Percentiles rank a stretch among this genome's conserved stretches.
Evolutionary conservation across 2,797 vertebrate species (phyloP).

Genomic region (Cuniculus paca): DNA sequence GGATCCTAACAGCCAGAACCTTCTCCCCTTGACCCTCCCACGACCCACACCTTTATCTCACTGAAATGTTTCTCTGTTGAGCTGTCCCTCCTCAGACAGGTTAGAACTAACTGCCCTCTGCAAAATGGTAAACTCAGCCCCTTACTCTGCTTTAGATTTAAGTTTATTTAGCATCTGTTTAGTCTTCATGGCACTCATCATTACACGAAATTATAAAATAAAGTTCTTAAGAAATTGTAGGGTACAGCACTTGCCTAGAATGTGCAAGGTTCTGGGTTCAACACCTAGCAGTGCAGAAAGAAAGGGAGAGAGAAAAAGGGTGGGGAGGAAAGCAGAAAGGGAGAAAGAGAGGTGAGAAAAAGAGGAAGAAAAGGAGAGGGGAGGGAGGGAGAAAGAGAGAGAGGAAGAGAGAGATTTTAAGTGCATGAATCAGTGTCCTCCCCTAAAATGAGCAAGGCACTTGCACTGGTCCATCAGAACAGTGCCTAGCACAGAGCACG

Average conservation of each 20-base stretch:
- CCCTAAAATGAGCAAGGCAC: background rate
- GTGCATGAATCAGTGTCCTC: background rate
- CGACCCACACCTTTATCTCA: background rate
- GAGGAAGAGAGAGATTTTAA: background rate
- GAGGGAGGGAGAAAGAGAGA: background rate
- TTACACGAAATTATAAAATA: background rate
- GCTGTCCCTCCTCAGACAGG: background rate
- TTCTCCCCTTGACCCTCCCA: background rate
- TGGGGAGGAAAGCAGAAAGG: fast-evolving
- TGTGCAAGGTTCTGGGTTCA: background rate
- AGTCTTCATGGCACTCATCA: background rate
- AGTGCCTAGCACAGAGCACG: background rate
- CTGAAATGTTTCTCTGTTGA: background rate
- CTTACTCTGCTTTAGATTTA: background rate
- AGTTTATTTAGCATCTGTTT: background rate
- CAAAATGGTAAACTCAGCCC: background rate
- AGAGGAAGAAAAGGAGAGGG: background rate
- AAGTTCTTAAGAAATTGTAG: background rate
- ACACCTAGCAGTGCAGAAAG: background rate
- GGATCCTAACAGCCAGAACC: background rate
- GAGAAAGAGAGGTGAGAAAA: background rate
- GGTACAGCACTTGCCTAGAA: background rate
- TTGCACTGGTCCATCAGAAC: background rate
- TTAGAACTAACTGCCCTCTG: background rate
- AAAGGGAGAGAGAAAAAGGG: background rate